Percentiles rank a stretch among this genome's conserved stretches.
Conservation (phyloP, 2,797 vertebrate species). For the Rhinoraja longicauda region DNA sequence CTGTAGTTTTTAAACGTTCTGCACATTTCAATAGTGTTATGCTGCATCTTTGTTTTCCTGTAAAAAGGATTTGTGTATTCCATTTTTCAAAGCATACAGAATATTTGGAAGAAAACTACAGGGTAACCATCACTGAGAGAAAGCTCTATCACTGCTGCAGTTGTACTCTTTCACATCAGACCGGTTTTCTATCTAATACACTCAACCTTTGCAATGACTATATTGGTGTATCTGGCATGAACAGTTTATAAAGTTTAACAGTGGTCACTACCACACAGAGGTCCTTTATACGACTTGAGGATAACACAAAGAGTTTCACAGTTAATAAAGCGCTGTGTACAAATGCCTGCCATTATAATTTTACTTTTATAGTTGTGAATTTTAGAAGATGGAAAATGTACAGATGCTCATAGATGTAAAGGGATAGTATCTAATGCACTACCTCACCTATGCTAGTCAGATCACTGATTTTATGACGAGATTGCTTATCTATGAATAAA, state of each 20-base stretch:
- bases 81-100: not conserved
- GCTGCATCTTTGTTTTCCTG: not conserved
- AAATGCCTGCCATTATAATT: not conserved
- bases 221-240: not conserved
- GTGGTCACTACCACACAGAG: not conserved
- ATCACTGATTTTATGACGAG: not conserved
- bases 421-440: not conserved
- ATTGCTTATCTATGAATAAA: not conserved
- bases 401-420: not conserved
- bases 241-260: not conserved
- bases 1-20: not conserved
- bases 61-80: not conserved
- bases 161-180: not conserved
- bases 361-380: not conserved
- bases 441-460: not conserved
- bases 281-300: not conserved
- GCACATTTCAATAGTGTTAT: not conserved
- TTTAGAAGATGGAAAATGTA: not conserved
- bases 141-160: not conserved
- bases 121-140: not conserved
- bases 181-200: not conserved
- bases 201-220: not conserved
- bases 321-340: not conserved
- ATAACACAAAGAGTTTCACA: no score
- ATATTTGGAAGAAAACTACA: not conserved